Conservation (phyloP, 2,113 vertebrate genomes). For the Scopus umbretta region DNA sequence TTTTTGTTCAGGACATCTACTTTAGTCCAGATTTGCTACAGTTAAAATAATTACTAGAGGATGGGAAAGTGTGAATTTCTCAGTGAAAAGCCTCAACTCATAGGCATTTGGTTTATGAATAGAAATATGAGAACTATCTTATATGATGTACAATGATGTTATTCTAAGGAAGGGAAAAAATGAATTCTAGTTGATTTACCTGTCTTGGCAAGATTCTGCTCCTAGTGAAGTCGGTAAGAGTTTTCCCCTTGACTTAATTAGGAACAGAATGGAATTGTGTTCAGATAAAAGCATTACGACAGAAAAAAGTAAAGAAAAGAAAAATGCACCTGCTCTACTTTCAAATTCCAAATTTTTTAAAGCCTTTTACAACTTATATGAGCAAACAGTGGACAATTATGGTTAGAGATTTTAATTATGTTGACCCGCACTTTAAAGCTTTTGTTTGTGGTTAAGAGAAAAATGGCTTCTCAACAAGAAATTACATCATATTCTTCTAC, state of each 20-base stretch:
- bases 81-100: neutral
- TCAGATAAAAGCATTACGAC: neutral
- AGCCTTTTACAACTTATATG: slow-evolving; percentile 57
- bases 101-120: neutral
- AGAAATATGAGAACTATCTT: neutral
- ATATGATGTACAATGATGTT: slow-evolving; percentile 9
- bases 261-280: neutral
- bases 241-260: neutral
- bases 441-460: slow-evolving; percentile 76
- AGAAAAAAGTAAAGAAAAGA: neutral
- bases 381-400: slow-evolving; percentile 55
- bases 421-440: slow-evolving; percentile 91
- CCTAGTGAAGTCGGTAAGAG: neutral
- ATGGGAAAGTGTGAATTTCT: neutral
- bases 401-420: slow-evolving; percentile 77
- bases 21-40: neutral
- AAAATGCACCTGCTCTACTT: slow-evolving; percentile 47
- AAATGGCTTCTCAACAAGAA: slow-evolving; percentile 92
- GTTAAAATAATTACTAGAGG: neutral
- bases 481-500: slow-evolving; percentile 79
- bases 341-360: slow-evolving; percentile 34
- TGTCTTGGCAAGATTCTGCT: slow-evolving; percentile 6
- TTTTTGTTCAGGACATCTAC: neutral
- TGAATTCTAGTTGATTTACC: neutral
- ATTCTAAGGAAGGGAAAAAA: slow-evolving; percentile 2